Evolutionary conservation across 2,888 invertebrate genomes (phyloP), one percentile per base, ranked within the genome.

Genomic region (Tetrapedia diversipes): DNA sequence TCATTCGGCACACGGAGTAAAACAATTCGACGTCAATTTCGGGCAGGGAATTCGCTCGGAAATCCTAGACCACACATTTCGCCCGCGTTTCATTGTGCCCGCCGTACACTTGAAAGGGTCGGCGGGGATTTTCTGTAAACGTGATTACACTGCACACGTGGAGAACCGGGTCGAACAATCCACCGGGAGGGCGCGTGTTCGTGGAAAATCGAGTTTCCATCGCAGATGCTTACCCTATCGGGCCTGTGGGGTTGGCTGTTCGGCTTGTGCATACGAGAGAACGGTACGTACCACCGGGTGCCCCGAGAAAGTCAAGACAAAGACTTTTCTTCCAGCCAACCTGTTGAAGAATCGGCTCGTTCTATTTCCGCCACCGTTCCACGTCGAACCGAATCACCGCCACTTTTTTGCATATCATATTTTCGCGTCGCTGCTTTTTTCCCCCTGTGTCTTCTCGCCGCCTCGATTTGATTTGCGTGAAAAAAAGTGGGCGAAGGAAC

Each of bases 161-260:
- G 66, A 81, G n/a, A 84, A 83, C 75, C 83, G 39, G 77, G 68
- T 79, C 78, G 81, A 79, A 81, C 78, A 79, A 76, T 82, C 76
- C 81, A 77, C 80, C 73, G 75, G 68, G 75, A 79, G 82, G 68
- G 75, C 79, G 82, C 79, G 81, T 78, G 80, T 86, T 85, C 84
- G 82, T 80, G 81, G 79, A 82, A 85, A 86, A 88, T 87, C 83
- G 86, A 87, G 83, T 88, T 88, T 86, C 86, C 83, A 83, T 85
- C 84, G 84, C 85, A 83, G 85, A 84, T 81, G 82, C 84, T 83
- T 86, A 80, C 74, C 81, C 83, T 72, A 76, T 82, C 80, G 82
- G 47, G 78, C 70, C 70, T 76, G 80, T 66, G 73, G 77, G n/a
- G 65, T 71, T 14, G 71, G 64, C 71, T 79, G 73, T 65, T 72